Evolutionary conservation across 2,797 vertebrate genomes (phyloP), one percentile per base, ranked within the genome.

Genomic region (Takifugu rubripes): DNA sequence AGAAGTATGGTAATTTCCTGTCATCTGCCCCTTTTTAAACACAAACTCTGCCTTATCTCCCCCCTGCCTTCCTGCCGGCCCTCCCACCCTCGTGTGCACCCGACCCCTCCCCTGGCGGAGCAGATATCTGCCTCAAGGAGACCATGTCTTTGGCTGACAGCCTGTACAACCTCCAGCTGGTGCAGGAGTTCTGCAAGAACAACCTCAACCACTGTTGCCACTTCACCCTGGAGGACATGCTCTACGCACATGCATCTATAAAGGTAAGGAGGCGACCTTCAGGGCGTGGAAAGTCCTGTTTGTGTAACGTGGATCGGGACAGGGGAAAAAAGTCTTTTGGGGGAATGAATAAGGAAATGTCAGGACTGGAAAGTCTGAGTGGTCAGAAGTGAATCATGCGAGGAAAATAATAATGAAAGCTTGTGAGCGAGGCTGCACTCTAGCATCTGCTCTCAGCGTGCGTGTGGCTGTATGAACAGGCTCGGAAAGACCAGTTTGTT

Each of bases 71-170:
- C 84, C 79, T 84, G 82, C 67, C 68, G 69, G 69, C 64, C 48
- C 29, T 56, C 64, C 67, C 66, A 59, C 64, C 74, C 63, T 17
- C 61, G 45, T 53, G 59, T 49, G 27, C 54, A 49, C 46, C 42
- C 61, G 73, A 64, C 75, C 82, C 83, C 72, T 74, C 81, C 83
- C 78, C 55, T 74, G 59, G 25, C 66, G 33, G 61, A 70, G 63
- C 88, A 98, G 97, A 98, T 89, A 92, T 98, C 81, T 98, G 97
- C 86, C 89, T 98, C 74, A 99, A 99, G 83, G 96, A 97, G 84
- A 93, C 93, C 2, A 97, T 98, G 95, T 99, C 97, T 55, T 84
- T 99, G 90, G 96, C 95, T 9, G 97, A 99, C 87, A 97, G 95
- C 81, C 88, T 99, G 53, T 98, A 97, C 86, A 99, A 99, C 80